Base-by-base conservation (phyloP, 2,113 vertebrate species). In the Otolemur garnettii region DNA sequence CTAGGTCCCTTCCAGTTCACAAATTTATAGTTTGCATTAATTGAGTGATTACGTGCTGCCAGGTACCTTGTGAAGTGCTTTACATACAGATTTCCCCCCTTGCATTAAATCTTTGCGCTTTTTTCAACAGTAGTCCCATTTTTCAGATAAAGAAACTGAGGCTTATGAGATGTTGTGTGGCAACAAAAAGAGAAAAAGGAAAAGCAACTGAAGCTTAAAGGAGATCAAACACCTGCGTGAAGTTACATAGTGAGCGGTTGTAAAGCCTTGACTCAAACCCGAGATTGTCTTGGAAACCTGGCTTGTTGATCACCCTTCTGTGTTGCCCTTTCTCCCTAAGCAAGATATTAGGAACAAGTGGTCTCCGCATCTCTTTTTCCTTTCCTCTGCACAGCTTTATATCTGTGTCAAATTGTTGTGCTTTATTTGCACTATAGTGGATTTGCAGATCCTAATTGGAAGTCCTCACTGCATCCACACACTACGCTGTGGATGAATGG, bases 361-460 rank as follows among this genome's bases (percentile, higher is more conserved):
- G 66, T 33, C 53, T 89, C 86, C 89, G 68, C 5, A 42, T 53
- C 69, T 7, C 42, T 84, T 35, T 35, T 88, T 74, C 24, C 42
- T 35, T 88, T 74, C 42, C 42, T 77, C 74, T 18, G 55, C n/a
- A 77, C 14, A 72, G 68, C 18, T 91, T 94, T 83, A 19, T 85
- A 72, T 80, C 45, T 78, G 75, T 91, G 91, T 94, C 59, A 86
- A 64, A 96, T 28, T 0, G 1, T 86, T 91, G 80, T 19, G 91
- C 55, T 97, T 90, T 84, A 35, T 17, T 87, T 66, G 59, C 26
- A 18, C 45, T 68, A 75, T 64, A 50, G 59, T 84, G 66, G 87
- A 92, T 90, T 96, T 94, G 92, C 55, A 75, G 75, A 71, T 91
- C 64, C 80, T 90, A 93, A 95, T 42, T 77, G 82, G 69, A 93